Evolutionary conservation across 2,888 invertebrate genomes (phyloP), one percentile per base, ranked within the genome.

Genomic region (Lacanobia wlatinum): DNA sequence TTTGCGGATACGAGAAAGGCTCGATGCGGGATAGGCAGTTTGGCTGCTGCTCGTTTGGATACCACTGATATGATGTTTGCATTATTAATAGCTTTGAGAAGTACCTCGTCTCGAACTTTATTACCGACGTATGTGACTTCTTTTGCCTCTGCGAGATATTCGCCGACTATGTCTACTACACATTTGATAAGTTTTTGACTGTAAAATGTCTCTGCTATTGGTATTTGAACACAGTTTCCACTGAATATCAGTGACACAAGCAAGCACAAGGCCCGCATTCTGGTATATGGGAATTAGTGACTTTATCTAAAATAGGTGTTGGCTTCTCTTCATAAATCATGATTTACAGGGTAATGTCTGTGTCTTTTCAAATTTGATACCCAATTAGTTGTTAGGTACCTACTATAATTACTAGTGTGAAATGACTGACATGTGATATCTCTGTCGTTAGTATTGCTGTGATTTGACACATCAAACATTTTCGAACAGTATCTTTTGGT

Each of bases 1-100:
- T 9, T 77, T 2, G 60, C 73, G 0, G 85, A 84, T 48, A 93
- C 76, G 18, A 93, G n/a, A 69, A 92, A 92, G 4, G 83, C 85
- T 59, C 80, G 53, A 28, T 87, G 73, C 10, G 23, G 48, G 5
- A 77, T n/a, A 2, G 23, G 4, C 1, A 66, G 21, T 76, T 78
- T 84, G n/a, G 14, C 1, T 5, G 48, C n/a, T 3, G 58, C 8
- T 59, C 50, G 48, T 63, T 55, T 80, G 1, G 71, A 38, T 43
- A 82, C 46, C 28, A 82, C 6, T 12, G 82, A 48, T 9, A 82
- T 63, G 2, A 50, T 55, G 18, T 78, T 73, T 0, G 70, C 58
- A 14, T 58, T 9, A 12, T 84, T 69, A 16, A 84, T 66, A 1
- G 56, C 70, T 68, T 73, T 70, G 10, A 85, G 43, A n/a, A 85